Base-by-base conservation (phyloP, 2,113 vertebrate species). In the Orientallactaga bullata region DNA sequence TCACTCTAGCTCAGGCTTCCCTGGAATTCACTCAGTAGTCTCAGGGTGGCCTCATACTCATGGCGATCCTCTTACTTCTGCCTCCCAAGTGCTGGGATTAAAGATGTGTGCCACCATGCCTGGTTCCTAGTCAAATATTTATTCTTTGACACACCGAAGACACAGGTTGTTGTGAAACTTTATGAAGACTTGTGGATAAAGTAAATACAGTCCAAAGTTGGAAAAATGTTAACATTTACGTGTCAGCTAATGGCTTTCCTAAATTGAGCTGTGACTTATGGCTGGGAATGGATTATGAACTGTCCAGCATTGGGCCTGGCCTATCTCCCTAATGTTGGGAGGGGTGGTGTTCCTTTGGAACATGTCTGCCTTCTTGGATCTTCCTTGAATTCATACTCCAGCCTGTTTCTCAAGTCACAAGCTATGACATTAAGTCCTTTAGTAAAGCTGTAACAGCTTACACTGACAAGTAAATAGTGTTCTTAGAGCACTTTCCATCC, bases 281-380 rank as follows among this genome's bases (percentile, higher is more conserved):
- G 47, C 47, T 89, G 51, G 39, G 69, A 83, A 65, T 82, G 68
- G 76, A 69, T 71, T 63, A 30, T 9, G 69, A 71, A 63, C 42
- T 89, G 18, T 35, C 12, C 4, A 39, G 26, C 17, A 23, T 47
- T 61, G 39, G 32, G 65, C 55, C 72, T 20, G 42, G 55, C 42
- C 55, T 81, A 21, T 61, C 58, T 73, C 37, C 47, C 10, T 82
- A 42, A 21, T 28, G 42, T 78, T 72, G 58, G 26, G 30, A 60
- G 11, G 51, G 26, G n/a, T 37, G 58, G 55, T 77, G 74, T 82
- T 23, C 21, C 42, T 88, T 90, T 58, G 17, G 76, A 47, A 68
- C 77, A 82, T n/a, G 42, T 55, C 81, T 94, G 37, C 30, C 47
- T 68, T 69, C 66, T 92, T 79, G 83, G 23, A 21, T 69, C 35